A percentile compares a stretch with the other conserved stretches of the same genome.
Conservation (phyloP, 1,140 invertebrate species). For the Aplysia californica region DNA sequence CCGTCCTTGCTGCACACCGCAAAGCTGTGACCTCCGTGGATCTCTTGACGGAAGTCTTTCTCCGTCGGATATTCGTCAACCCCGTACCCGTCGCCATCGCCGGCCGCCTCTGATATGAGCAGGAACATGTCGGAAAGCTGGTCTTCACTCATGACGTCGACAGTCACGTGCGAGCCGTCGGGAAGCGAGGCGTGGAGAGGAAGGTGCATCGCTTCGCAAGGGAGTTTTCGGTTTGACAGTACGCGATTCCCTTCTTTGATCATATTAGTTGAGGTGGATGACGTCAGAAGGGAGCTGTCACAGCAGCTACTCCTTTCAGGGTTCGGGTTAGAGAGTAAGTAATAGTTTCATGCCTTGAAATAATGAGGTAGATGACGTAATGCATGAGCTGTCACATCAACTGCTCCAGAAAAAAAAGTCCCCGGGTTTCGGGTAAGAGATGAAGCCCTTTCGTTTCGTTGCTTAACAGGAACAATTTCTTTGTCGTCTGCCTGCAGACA, state of each 20-base stretch:
- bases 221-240: neutral
- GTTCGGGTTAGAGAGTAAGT: too few relatives aligned
- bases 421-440: too few relatives aligned
- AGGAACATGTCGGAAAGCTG: conserved; percentile 41
- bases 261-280: neutral
- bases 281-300: too few relatives aligned
- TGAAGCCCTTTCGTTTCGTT: too few relatives aligned
- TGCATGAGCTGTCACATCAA: too few relatives aligned
- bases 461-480: too few relatives aligned
- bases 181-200: conserved; percentile 33
- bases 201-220: conserved; percentile 22
- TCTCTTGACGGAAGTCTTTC: conserved; percentile 43
- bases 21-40: conserved; percentile 41
- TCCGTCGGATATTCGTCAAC: conserved; percentile 48
- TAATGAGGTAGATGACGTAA: too few relatives aligned
- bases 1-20: conserved; percentile 35
- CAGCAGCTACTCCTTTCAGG: too few relatives aligned
- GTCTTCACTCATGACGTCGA: conserved; percentile 39
- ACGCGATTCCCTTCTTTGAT: neutral
- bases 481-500: too few relatives aligned
- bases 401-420: too few relatives aligned
- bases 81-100: conserved; percentile 43
- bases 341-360: too few relatives aligned
- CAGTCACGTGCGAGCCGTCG: conserved; percentile 37
- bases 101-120: conserved; percentile 42